These are phyloP conservation scores for Subanguina moxae DNA, from an alignment of 1,140 invertebrate species.

Conservation along the genomic window DNA sequence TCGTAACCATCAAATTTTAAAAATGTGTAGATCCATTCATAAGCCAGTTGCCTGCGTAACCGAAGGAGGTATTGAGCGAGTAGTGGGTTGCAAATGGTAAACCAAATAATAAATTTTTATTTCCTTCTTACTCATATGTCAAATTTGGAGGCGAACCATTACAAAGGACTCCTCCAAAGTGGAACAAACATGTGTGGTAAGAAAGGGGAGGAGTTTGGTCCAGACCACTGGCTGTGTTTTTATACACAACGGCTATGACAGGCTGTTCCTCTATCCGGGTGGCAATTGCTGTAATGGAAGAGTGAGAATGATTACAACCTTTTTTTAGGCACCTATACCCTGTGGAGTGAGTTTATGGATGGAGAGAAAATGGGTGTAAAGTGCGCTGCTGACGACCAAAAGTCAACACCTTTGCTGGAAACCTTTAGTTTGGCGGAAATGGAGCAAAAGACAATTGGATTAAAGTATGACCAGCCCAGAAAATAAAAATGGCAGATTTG, in stretches of 20 bases:
- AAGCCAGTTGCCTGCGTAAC: conserved; percentile 25
- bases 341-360: conserved; percentile 19
- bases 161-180: conserved; percentile 1
- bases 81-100: conserved; percentile 24
- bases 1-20: too few species aligned
- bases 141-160: conserved; percentile 1
- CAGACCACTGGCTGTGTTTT: conserved; percentile 25
- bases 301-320: background rate
- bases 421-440: conserved; percentile 10
- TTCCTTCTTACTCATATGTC: background rate
- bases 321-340: conserved; percentile 21
- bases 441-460: conserved; percentile 12
- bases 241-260: conserved; percentile 14
- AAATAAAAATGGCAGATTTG: background rate
- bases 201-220: conserved; percentile 14
- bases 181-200: conserved; percentile 20
- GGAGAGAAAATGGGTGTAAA: conserved; percentile 1
- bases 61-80: conserved; percentile 20
- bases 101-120: background rate
- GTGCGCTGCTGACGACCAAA: conserved; percentile 11
- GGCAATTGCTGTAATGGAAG: background rate
- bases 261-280: conserved; percentile 8
- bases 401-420: conserved; percentile 16
- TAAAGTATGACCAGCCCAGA: conserved; percentile 8
- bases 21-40: background rate